Evolutionary conservation across 1,140 invertebrate genomes (phyloP), one percentile per base, ranked within the genome.

Genomic region (Cotesia vestalis): DNA sequence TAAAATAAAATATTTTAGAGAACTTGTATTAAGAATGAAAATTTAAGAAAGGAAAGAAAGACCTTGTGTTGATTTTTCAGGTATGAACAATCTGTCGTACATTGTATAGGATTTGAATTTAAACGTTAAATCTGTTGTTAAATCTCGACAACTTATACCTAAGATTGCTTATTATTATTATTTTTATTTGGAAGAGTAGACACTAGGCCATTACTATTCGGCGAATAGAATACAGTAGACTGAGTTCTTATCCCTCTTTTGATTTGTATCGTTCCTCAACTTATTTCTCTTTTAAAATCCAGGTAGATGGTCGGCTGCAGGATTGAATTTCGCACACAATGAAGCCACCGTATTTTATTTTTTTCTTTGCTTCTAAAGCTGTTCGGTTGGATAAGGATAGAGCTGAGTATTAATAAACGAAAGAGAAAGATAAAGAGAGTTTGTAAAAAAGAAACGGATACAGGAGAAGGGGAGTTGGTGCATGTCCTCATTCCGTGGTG

Each of bases 291-390:
- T 59, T 59, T 20, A 59, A 27, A 59, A 59, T 52, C 46, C 63
- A 77, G 73, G 73, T 59, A 78, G 68, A 57, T 20, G 72, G 66
- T 67, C 67, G 36, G 61, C 0, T 0, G 9, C 27, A 36, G 64
- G 52, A 76, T 80, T 77, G 62, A 69, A 76, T 80, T 80, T 80
- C 77, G 73, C 66, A 52, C 55, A 80, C 77, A 77, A 77, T 78
- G 68, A 74, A 74, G 46, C 73, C 68, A 73, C 77, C 75, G 71
- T 76, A 73, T 73, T 69, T 63, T 72, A 57, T 63, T 67, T 60
- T 59, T 27, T 59, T 55, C 53, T 20, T 59, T 27, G 27, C 8
- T 52, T 66, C 40, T 17, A 46, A 38, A 38, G n/a, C 36, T 66
- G 35, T 63, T 6, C 0, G 35, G n/a, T 27, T 11, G 61, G 27